These are phyloP conservation scores for Alligator mississippiensis DNA, from an alignment of 2,113 vertebrate genomes.

Conservation along the genomic window DNA sequence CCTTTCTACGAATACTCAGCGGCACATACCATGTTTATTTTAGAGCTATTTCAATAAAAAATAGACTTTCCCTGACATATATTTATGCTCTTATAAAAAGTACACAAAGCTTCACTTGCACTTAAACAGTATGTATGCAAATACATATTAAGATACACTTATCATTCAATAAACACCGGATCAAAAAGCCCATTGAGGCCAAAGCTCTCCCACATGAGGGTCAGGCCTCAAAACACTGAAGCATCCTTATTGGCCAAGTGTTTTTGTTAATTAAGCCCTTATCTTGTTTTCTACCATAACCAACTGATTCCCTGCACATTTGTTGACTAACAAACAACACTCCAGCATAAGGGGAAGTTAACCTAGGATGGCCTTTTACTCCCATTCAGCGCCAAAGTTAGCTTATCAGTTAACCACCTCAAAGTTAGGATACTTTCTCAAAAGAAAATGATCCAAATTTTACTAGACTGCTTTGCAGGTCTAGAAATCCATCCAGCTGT, in stretches of 20 bases:
- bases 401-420: background rate
- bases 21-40: background rate
- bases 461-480: background rate
- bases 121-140: background rate
- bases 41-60: background rate
- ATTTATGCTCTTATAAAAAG: background rate
- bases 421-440: background rate
- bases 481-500: background rate
- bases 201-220: background rate
- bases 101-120: background rate
- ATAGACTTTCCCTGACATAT: background rate
- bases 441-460: background rate
- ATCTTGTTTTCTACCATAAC: background rate
- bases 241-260: background rate
- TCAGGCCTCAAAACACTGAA: background rate
- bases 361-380: background rate
- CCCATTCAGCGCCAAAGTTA: too few species aligned
- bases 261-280: background rate
- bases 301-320: background rate
- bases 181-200: fast-evolving
- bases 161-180: background rate
- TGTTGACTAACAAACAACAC: background rate
- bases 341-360: background rate
- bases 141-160: background rate
- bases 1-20: background rate